Base-by-base conservation (phyloP, 2,797 vertebrate species). In the Chloroceryle inda region DNA sequence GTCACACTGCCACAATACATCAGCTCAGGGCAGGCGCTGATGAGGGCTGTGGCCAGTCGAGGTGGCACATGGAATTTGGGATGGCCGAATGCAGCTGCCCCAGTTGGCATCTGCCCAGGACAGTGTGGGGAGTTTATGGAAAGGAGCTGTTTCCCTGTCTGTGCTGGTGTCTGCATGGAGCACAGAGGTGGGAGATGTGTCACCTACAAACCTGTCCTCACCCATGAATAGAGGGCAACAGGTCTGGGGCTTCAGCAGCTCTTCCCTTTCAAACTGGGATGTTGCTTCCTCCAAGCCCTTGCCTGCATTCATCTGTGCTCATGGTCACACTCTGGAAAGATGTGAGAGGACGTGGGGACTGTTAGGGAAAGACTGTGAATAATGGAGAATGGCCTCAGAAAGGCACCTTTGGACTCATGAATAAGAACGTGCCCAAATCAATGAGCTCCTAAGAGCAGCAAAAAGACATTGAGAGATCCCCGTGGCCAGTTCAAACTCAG, bases 91-190 rank as follows among this genome's bases (percentile, higher is more conserved):
- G 15, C 55, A 74, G 62, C 86, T 85, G 73, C n/a, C 23, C 71
- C n/a, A 50, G 35, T 26, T 92, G 85, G 81, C 35, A 35, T 78
- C 35, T 69, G n/a, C 72, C 61, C 89, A 82, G 81, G 67, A 19
- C 44, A 58, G 35, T 4, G 61, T 6, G 5, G n/a, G 35, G 15
- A 47, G 24, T 27, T 74, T 35, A 12, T 2, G 4, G 73, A 42
- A 63, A 49, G 44, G n/a, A 81, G 33, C 35, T 6, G 44, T 12
- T 58, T 69, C 55, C 44, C 61, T 3, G 13, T 24, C 27, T 49
- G 13, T 19, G 37, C n/a, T n/a, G 26, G 37, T n/a, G 11, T 20
- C n/a, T 0, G 0, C 6, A 7, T 13, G 49, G 71, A 53, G 38
- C 18, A 68, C 18, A 23, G 3, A 8, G 31, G 40, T 58, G 55